These are phyloP conservation scores for Globodera rostochiensis DNA, from an alignment of 1,140 invertebrate species.

Conservation along the genomic window DNA sequence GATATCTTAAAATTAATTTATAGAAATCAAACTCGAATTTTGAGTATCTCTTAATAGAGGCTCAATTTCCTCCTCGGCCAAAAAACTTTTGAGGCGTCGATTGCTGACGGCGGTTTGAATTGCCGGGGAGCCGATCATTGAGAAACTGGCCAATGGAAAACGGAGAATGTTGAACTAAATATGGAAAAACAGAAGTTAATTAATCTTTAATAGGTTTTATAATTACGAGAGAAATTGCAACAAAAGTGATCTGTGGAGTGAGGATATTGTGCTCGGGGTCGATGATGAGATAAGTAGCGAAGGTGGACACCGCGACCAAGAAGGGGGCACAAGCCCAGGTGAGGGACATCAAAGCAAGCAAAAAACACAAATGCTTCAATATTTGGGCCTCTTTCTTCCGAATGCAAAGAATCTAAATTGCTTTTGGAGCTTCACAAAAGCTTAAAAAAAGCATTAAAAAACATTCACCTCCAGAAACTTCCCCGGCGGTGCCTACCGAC, in stretches of 20 bases:
- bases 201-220: neutral
- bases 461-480: no score
- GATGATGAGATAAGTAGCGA: constrained; percentile 67
- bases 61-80: constrained; percentile 60
- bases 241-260: constrained; percentile 76
- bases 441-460: neutral
- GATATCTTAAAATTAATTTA: neutral
- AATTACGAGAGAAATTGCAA: constrained; percentile 78
- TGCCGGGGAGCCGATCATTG: constrained; percentile 69
- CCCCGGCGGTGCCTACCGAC: no score
- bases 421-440: neutral
- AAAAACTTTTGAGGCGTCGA: constrained; percentile 56
- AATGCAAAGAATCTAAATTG: constrained; percentile 27
- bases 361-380: constrained; percentile 38
- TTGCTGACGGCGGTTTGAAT: constrained; percentile 65
- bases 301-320: constrained; percentile 52
- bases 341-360: constrained; percentile 32
- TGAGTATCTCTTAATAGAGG: neutral
- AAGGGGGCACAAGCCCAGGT: constrained; percentile 71
- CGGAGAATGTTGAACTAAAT: constrained; percentile 90
- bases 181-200: constrained; percentile 1
- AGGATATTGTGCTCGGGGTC: constrained; percentile 64
- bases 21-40: constrained; percentile 9
- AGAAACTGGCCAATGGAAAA: constrained; percentile 77
- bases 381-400: constrained; percentile 41